Conservation (phyloP, 1,140 invertebrate species). For the Lasioglossum baleicum region DNA sequence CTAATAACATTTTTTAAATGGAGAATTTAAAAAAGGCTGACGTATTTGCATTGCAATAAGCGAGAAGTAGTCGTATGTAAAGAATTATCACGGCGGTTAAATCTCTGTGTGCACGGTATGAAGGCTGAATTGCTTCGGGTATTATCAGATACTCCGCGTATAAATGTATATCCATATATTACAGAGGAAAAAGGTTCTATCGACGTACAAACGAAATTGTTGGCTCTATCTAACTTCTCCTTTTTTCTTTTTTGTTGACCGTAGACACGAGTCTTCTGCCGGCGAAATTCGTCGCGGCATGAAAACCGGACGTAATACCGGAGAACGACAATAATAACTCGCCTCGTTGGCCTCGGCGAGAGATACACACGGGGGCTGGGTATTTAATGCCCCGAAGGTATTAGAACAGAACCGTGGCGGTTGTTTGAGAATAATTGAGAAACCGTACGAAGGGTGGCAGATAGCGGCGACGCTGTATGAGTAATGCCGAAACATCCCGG, state of each 20-base stretch:
- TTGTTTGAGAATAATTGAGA: conserved; percentile 75
- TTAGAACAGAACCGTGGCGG: conserved; percentile 67
- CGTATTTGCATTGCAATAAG: no score
- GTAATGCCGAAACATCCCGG: conserved; percentile 61
- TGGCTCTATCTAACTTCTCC: neutral
- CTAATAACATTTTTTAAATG: no score
- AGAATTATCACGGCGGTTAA: no score
- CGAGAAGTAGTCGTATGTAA: no score
- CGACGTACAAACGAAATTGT: neutral
- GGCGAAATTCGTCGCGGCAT: conserved; percentile 9
- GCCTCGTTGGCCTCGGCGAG: conserved; percentile 46
- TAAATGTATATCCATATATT: neutral
- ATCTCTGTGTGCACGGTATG: no score
- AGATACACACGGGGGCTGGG: conserved; percentile 1
- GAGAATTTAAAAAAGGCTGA: no score
- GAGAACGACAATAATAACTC: conserved; percentile 60
- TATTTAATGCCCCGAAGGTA: conserved; percentile 56
- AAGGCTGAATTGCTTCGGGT: neutral
- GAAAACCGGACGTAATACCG: conserved; percentile 46
- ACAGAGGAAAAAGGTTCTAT: neutral
- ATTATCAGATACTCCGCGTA: neutral
- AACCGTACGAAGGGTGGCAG: conserved; percentile 56
- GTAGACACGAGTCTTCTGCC: neutral
- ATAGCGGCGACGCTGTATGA: conserved; percentile 48
- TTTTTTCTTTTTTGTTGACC: no score